These are phyloP conservation scores for Lordiphosa clarofinis DNA, from an alignment of 1,140 invertebrate genomes.

Conservation along the genomic window DNA sequence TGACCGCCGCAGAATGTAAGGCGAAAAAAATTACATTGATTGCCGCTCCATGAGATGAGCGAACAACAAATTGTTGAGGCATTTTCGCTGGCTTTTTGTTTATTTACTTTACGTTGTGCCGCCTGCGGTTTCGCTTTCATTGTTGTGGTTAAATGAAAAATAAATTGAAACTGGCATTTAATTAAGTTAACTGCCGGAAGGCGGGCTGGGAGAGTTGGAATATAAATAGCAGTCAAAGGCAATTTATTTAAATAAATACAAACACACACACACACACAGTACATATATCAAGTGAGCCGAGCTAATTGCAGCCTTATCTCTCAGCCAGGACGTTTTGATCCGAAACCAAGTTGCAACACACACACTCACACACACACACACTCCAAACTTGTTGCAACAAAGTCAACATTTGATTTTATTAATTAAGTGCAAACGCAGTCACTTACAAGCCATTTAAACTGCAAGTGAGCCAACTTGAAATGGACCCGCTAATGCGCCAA, in stretches of 20 bases:
- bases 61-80: slow-evolving; percentile 23
- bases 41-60: not conserved
- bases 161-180: slow-evolving; percentile 76
- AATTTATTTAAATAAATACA: slow-evolving; percentile 63
- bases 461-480: slow-evolving; percentile 74
- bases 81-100: slow-evolving; percentile 21
- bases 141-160: slow-evolving; percentile 63
- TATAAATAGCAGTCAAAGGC: slow-evolving; percentile 32
- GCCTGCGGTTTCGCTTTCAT: slow-evolving; percentile 70
- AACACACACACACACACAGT: slow-evolving; percentile 2
- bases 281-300: slow-evolving; percentile 31
- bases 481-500: slow-evolving; percentile 65
- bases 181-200: slow-evolving; percentile 57
- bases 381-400: slow-evolving; percentile 45
- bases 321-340: slow-evolving; percentile 9
- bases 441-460: slow-evolving; percentile 74
- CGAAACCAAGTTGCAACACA: slow-evolving; percentile 47
- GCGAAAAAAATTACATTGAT: not conserved
- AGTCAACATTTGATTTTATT: slow-evolving; percentile 66
- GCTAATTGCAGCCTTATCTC: slow-evolving; percentile 66
- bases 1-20: slow-evolving; percentile 10
- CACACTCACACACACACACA: slow-evolving; percentile 1
- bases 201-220: not conserved
- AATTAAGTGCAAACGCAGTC: slow-evolving; percentile 74
- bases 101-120: slow-evolving; percentile 6